phyloP scores from a whole-genome alignment of 2,888 invertebrate genomes.

The Mechanitis messenoides region DNA sequence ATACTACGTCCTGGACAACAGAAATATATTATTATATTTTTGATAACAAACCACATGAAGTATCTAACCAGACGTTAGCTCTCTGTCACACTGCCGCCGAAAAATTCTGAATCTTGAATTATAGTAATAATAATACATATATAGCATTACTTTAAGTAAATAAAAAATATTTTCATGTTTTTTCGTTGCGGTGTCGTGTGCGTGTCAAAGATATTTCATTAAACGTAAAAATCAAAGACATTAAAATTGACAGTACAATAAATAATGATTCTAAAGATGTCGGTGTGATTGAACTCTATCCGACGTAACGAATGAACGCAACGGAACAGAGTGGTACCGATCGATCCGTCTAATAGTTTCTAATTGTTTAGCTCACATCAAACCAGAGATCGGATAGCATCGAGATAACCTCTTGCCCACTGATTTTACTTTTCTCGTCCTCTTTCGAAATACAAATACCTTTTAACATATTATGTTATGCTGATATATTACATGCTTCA shows the following conservation, averaged over 20 bases:
- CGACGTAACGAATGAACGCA: constrained; percentile 18
- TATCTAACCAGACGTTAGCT: constrained; percentile 35
- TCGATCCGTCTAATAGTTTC: constrained; percentile 64
- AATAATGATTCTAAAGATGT: neutral
- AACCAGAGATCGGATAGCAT: constrained; percentile 37
- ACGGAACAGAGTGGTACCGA: constrained; percentile 44
- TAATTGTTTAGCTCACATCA: constrained; percentile 67
- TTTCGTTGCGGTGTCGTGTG: too few species aligned
- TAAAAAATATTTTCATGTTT: too few species aligned
- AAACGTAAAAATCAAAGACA: neutral
- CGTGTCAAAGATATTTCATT: too few species aligned
- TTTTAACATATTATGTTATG: neutral
- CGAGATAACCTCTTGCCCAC: constrained; percentile 37
- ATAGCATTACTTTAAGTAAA: too few species aligned
- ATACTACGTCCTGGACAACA: too few species aligned
- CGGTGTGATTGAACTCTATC: constrained; percentile 38
- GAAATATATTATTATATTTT: too few species aligned
- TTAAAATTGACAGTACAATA: neutral
- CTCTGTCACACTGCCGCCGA: neutral
- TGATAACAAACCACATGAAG: constrained; percentile 43
- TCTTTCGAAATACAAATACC: neutral
- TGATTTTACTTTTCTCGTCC: constrained; percentile 25
- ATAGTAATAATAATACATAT: too few species aligned
- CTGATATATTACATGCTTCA: neutral
- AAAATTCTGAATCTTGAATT: neutral